Evolutionary conservation across 2,888 invertebrate genomes (phyloP).

Genomic region (Toxonevra muliebris): DNA sequence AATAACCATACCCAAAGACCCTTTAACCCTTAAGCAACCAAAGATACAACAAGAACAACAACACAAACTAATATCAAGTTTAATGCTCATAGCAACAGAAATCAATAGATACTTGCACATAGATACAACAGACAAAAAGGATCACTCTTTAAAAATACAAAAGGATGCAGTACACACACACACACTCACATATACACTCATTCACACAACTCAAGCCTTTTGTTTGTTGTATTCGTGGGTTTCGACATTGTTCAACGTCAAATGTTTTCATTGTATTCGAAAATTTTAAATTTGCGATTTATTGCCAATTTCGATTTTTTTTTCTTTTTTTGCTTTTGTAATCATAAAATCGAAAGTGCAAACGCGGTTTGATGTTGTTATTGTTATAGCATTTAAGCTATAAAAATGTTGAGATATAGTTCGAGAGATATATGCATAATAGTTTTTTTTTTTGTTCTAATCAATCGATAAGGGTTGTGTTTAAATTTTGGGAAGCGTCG

Average conservation of each 20-base stretch:
- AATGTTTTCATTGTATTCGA: slow-evolving; percentile 22
- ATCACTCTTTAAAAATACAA: background rate
- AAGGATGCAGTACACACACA: background rate
- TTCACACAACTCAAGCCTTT: slow-evolving; percentile 28
- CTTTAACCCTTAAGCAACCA: background rate
- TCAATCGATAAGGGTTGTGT: slow-evolving; percentile 24
- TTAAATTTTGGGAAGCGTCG: slow-evolving; percentile 5
- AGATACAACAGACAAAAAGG: slow-evolving; percentile 19
- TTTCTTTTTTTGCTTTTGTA: background rate
- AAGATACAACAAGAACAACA: background rate
- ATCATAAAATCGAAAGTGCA: slow-evolving; percentile 24
- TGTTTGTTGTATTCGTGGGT: slow-evolving; percentile 29
- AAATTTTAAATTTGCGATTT: slow-evolving; percentile 37
- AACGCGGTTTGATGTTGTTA: slow-evolving; percentile 9
- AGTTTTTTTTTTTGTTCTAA: slow-evolving; percentile 6
- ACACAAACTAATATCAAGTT: background rate
- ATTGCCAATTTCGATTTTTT: slow-evolving; percentile 34
- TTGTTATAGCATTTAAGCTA: background rate
- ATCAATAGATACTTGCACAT: slow-evolving; percentile 24
- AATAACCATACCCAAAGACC: slow-evolving; percentile 22
- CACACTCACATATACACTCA: background rate
- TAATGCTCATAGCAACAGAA: background rate
- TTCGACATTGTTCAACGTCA: slow-evolving; percentile 29
- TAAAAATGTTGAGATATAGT: background rate
- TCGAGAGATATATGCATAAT: background rate